Evolutionary conservation across 2,113 vertebrate genomes (phyloP).

Genomic region (Clinocottus analis): DNA sequence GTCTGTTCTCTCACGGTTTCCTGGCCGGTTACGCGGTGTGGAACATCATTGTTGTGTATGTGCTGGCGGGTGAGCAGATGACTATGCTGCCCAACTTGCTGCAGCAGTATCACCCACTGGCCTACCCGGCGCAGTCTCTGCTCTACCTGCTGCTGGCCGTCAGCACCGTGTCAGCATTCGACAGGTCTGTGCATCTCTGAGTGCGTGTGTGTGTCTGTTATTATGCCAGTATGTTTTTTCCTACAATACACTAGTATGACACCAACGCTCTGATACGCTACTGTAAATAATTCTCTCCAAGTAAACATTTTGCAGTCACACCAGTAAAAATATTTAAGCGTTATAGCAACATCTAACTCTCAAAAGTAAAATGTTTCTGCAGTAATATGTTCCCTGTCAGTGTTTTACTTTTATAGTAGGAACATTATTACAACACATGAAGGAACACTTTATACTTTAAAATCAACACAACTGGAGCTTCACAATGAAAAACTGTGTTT

Average conservation of each 20-base stretch:
- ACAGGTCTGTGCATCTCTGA: constrained; percentile 83
- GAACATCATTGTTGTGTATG: constrained; percentile 93
- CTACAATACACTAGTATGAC: too few relatives aligned
- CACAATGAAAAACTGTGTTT: too few relatives aligned
- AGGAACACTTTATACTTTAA: too few relatives aligned
- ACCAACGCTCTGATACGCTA: too few relatives aligned
- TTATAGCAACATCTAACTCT: too few relatives aligned
- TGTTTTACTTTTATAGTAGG: background rate
- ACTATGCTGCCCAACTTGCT: constrained; percentile 88
- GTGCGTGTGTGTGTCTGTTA: background rate
- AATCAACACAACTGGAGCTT: too few relatives aligned
- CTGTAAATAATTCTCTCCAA: too few relatives aligned
- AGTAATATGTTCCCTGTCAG: too few relatives aligned
- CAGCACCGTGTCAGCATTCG: constrained; percentile 94
- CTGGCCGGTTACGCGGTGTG: constrained; percentile 93
- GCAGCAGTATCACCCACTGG: constrained; percentile 91
- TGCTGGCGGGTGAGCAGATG: constrained; percentile 89
- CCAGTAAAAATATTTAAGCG: too few relatives aligned
- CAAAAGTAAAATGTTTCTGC: too few relatives aligned
- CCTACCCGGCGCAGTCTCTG: constrained; percentile 92
- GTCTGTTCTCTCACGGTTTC: constrained; percentile 93
- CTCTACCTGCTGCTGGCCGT: constrained; percentile 92
- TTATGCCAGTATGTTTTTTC: too few relatives aligned
- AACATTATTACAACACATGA: background rate
- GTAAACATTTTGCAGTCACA: too few relatives aligned